phyloP scores from a whole-genome alignment of 1,140 invertebrate species.

The Homarus americanus region DNA sequence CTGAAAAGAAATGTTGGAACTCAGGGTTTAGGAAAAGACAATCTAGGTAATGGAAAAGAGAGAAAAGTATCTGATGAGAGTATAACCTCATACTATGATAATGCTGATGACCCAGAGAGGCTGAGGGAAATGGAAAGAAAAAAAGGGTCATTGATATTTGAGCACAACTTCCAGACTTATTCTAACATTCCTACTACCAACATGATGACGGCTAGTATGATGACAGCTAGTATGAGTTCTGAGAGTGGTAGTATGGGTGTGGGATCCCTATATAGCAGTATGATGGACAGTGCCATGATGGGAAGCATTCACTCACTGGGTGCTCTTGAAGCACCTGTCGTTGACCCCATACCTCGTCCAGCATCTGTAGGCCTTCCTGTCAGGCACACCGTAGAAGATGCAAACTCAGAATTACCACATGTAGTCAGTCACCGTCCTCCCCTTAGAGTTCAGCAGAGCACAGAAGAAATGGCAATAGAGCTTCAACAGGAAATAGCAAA shows the following conservation, averaged over 20 bases:
- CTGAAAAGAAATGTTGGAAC: conserved; percentile 20
- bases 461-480: conserved; percentile 52
- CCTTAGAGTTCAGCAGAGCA: conserved; percentile 40
- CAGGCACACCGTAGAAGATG: conserved; percentile 37
- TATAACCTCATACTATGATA: conserved; percentile 32
- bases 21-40: conserved; percentile 12
- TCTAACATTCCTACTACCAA: conserved; percentile 72
- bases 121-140: conserved; percentile 68
- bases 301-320: conserved; percentile 67
- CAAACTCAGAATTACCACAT: background rate
- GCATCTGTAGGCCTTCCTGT: conserved; percentile 50
- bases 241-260: conserved; percentile 68
- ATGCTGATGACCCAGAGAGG: conserved; percentile 59
- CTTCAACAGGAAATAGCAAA: conserved; percentile 57
- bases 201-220: conserved; percentile 71
- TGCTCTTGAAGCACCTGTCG: conserved; percentile 32
- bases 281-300: conserved; percentile 69
- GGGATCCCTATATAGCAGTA: conserved; percentile 62
- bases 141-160: conserved; percentile 70
- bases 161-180: conserved; percentile 71
- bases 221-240: conserved; percentile 68
- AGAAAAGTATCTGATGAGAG: conserved; percentile 58
- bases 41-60: conserved; percentile 22
- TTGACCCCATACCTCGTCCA: conserved; percentile 57
- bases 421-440: conserved; percentile 9